These are phyloP conservation scores for Lepus oiostolus DNA, from an alignment of 2,797 vertebrate genomes.

Conservation along the genomic window DNA sequence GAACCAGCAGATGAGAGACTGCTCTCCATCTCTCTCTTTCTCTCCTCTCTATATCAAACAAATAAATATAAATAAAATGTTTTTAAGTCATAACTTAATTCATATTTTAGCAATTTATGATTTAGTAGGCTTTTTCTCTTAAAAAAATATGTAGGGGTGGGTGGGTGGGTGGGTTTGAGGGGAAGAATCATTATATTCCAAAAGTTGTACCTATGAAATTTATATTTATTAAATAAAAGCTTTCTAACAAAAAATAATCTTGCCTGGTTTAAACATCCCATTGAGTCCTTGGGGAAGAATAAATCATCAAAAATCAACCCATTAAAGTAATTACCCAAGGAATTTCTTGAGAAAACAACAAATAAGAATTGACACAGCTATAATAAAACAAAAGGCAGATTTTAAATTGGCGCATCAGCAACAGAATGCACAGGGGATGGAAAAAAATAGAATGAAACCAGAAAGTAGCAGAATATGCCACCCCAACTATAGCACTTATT, in stretches of 20 bases:
- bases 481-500: neutral
- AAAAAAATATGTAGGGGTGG: too few species aligned
- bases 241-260: neutral
- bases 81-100: neutral
- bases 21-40: too few species aligned
- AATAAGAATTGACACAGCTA: neutral
- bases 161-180: too few species aligned
- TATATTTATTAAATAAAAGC: too few species aligned
- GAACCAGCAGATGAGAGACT: too few species aligned
- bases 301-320: conserved; percentile 32
- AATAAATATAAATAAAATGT: too few species aligned
- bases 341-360: conserved; percentile 14
- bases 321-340: conserved; percentile 16
- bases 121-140: neutral
- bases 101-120: neutral
- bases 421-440: neutral
- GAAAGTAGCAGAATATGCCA: neutral
- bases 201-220: too few species aligned
- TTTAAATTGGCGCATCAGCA: neutral
- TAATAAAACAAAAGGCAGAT: neutral
- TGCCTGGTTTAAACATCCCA: conserved; percentile 19
- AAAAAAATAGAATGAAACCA: neutral
- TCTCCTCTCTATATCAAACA: too few species aligned
- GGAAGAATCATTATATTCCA: too few species aligned
- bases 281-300: neutral